phyloP scores from a whole-genome alignment of 2,888 invertebrate genomes.

The Agrochola lota region DNA sequence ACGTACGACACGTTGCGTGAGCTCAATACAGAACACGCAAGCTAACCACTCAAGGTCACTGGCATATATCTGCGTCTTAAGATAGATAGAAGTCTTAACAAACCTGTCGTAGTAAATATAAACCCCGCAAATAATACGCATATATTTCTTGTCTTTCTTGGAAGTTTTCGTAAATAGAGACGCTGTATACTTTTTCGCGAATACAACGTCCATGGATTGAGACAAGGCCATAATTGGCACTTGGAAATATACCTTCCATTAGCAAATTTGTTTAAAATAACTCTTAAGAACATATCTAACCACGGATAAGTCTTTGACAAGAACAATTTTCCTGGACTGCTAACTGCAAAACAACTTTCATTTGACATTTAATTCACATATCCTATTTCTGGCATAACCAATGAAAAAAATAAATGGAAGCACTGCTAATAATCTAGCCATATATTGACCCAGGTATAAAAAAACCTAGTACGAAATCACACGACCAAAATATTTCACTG shows the following conservation, averaged over 20 bases:
- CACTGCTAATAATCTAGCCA: background rate
- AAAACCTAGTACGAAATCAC: background rate
- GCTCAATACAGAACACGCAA: too few relatives aligned
- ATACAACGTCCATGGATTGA: background rate
- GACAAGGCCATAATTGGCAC: background rate
- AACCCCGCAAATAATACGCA: background rate
- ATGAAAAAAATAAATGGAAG: background rate
- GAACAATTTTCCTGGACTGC: background rate
- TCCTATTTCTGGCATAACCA: background rate
- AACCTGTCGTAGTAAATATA: background rate
- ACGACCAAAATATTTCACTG: constrained; percentile 36
- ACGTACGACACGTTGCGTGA: too few relatives aligned
- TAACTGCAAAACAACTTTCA: background rate
- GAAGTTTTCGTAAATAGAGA: background rate
- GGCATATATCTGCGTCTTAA: too few relatives aligned
- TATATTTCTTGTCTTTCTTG: background rate
- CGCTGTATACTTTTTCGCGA: background rate
- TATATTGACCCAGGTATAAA: background rate
- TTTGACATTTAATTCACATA: constrained; percentile 2
- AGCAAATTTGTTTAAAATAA: background rate
- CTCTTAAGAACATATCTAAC: background rate
- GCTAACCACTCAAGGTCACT: too few relatives aligned
- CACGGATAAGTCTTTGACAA: background rate
- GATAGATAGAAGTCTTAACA: too few relatives aligned
- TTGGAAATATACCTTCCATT: background rate